phyloP scores from a whole-genome alignment of 1,140 invertebrate genomes.

The Conus betulinus region DNA sequence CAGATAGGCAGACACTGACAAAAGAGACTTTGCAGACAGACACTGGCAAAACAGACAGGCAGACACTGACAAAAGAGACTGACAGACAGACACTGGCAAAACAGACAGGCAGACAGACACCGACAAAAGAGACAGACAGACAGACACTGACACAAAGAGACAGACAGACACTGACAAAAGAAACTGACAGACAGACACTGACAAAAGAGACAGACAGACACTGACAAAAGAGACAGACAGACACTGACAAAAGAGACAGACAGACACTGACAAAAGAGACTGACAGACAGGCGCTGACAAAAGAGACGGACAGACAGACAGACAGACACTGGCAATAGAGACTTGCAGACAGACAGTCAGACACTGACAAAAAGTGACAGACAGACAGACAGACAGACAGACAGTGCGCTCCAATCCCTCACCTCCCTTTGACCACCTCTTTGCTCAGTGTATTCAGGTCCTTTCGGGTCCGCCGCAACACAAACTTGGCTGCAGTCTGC shows the following conservation, averaged over 20 bases:
- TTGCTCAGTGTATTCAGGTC: constrained; percentile 70
- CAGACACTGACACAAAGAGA: too few relatives aligned
- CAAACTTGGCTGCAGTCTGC: constrained; percentile 69
- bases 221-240: too few relatives aligned
- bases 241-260: neutral
- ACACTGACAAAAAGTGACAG: neutral
- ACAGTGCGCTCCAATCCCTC: constrained; percentile 27
- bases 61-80: too few relatives aligned
- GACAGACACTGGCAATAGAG: neutral
- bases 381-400: neutral
- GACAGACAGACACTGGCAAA: too few relatives aligned
- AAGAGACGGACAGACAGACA: neutral
- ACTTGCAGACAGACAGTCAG: neutral
- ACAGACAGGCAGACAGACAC: too few relatives aligned
- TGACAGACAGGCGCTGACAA: neutral
- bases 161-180: too few relatives aligned
- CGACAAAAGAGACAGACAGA: too few relatives aligned
- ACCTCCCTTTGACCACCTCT: constrained; percentile 70
- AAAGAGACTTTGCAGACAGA: too few relatives aligned
- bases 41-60: too few relatives aligned
- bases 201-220: too few relatives aligned
- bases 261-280: neutral
- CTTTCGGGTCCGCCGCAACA: constrained; percentile 64
- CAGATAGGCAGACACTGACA: too few relatives aligned
- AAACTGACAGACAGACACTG: too few relatives aligned